Conservation (phyloP, 2,113 vertebrate genomes). For the Stegostoma tigrinum region DNA sequence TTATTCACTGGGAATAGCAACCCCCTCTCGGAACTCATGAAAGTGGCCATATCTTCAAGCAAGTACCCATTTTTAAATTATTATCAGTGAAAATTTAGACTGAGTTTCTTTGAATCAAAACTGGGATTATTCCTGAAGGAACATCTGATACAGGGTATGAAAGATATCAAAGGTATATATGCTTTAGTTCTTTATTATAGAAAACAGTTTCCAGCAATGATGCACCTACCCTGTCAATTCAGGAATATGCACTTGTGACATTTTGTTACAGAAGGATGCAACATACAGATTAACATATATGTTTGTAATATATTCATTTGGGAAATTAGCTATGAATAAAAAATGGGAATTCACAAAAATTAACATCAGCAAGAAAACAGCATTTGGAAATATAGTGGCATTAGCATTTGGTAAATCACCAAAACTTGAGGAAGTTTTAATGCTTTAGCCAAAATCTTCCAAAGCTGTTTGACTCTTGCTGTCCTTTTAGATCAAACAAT, state of each 20-base stretch:
- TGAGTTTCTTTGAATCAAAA: not conserved
- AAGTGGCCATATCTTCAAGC: not conserved
- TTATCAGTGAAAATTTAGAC: not conserved
- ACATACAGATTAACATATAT: not conserved
- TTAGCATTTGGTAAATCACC: too few species aligned
- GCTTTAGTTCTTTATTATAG: not conserved
- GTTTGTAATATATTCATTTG: not conserved
- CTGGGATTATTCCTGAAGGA: not conserved
- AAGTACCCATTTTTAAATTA: not conserved
- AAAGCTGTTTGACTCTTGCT: not conserved
- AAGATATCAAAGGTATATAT: not conserved
- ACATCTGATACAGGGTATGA: not conserved
- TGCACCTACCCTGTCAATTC: not conserved
- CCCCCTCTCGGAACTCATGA: not conserved
- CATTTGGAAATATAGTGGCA: too few species aligned
- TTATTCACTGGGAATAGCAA: not conserved
- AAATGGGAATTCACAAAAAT: too few species aligned
- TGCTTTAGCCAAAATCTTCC: not conserved
- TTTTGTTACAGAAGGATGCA: not conserved
- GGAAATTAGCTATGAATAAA: too few species aligned
- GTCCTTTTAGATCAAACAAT: not conserved
- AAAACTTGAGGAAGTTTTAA: not conserved
- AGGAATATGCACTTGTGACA: not conserved
- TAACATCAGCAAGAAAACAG: too few species aligned
- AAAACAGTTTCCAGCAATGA: not conserved